Base-by-base conservation (phyloP, 2,797 vertebrate genomes). In the Picus viridis region DNA sequence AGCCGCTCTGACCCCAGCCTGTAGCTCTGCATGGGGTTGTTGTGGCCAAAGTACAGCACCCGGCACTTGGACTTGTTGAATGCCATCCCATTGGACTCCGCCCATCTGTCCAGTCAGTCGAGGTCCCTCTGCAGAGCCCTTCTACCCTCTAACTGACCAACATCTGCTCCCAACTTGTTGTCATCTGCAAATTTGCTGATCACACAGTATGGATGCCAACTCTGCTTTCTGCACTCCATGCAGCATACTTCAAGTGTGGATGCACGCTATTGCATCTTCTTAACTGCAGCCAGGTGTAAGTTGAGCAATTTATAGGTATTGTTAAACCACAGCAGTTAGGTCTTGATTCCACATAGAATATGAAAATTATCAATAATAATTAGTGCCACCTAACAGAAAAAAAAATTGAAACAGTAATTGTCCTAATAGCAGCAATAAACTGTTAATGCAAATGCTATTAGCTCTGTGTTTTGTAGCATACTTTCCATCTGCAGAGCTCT, bases 351-450 rank as follows among this genome's bases (percentile, higher is more conserved):
- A 57, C 22, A 16, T 6, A 77, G 54, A 86, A 58, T 61, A 36
- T 54, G 43, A 87, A 79, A 87, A 30, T 26, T 77, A 51, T 77
- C 59, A 80, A n/a, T 89, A 34, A 51, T 54, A 26, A 88, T 57
- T 86, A 88, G 78, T 62, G 86, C 9, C 16, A 49, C 47, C 10
- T 91, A 93, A 82, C 63, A 88, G 68, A 61, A 30, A n/a, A 86
- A 91, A 30, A n/a, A 91, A 84, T 76, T 90, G 78, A 88, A 90
- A 84, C 54, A 76, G 43, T 41, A 86, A 93, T 95, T 95, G 79
- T 41, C 74, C 22, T 86, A 88, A 93, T 64, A 91, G 69, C 68
- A 76, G 64, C 57, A 91, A 71, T 76, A 84, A 84, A 64, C 69
- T 93, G 54, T 84, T 92, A 88, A 45, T 91, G 45, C 63, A 53